phyloP scores from a whole-genome alignment of 2,888 invertebrate species.

The Tuta absoluta region DNA sequence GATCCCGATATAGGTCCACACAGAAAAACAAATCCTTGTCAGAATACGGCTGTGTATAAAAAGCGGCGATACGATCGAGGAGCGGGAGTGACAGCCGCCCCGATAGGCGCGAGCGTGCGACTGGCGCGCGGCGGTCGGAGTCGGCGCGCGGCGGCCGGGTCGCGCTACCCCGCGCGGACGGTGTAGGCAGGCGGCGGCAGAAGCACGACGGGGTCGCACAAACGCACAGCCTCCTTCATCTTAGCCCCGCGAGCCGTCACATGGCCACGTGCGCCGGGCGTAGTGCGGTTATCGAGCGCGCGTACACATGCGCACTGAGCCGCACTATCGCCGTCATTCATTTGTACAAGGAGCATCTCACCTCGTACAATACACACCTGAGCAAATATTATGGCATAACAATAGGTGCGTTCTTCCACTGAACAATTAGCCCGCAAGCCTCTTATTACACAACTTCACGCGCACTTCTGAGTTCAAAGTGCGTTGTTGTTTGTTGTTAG shows the following conservation, averaged over 20 bases:
- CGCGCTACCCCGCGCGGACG: constrained; percentile 40
- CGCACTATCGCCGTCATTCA: constrained; percentile 64
- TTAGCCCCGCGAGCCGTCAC: constrained; percentile 45
- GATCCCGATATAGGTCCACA: constrained; percentile 43
- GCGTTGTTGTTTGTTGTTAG: neutral
- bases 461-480: neutral
- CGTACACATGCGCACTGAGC: constrained; percentile 72
- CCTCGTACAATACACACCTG: constrained; percentile 67
- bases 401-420: constrained; percentile 64
- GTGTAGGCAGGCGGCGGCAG: constrained; percentile 25
- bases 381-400: constrained; percentile 74
- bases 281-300: constrained; percentile 76
- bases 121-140: constrained; percentile 50
- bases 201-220: neutral
- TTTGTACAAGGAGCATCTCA: constrained; percentile 47
- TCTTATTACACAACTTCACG: constrained; percentile 8
- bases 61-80: constrained; percentile 50
- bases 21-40: constrained; percentile 46
- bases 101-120: constrained; percentile 68
- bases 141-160: constrained; percentile 37
- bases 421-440: constrained; percentile 47
- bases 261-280: constrained; percentile 69
- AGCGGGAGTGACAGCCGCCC: constrained; percentile 55
- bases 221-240: constrained; percentile 65
- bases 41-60: constrained; percentile 47